Base-by-base conservation (phyloP, 2,113 vertebrate species). In the Climacteris rufus region DNA sequence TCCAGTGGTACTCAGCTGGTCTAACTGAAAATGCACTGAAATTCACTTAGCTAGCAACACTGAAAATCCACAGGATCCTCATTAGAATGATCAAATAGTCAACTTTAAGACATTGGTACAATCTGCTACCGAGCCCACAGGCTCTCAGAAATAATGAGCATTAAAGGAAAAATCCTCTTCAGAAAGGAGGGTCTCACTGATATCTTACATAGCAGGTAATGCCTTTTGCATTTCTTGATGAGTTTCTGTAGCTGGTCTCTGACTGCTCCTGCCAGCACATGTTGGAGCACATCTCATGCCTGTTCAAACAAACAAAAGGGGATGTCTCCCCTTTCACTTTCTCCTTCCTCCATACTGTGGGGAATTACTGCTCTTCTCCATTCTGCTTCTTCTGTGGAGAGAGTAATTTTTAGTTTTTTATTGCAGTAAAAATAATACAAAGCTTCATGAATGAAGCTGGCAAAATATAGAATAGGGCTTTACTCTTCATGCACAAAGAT, bases 401-500 rank as follows among this genome's bases (percentile, higher is more conserved):
- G 70, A 90, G 87, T 94, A 2, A 93, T 93, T 96, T 95, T 94
- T 91, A 92, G 89, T 42, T 91, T 94, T 93, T 96, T 94, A 93
- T 44, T 81, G 79, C 93, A 60, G 92, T 52, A 96, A 93, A 95
- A 96, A 96, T 93, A 93, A 96, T 94, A 96, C 93, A 96, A 94
- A 95, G 92, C 93, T 92, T 96, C 93, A 92, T 95, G 96, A 97
- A 96, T 94, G 88, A 95, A 97, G 76, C 96, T 96, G 96, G 95
- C 94, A 96, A 96, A 97, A 92, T 69, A 82, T 53, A 92, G 92
- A 96, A 94, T 77, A 71, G 88, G 25, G 89, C 83, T 96, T 95
- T 96, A 92, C 90, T 96, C 85, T 94, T 95, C 94, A 84, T 76
- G 86, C 71, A 76, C 88, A 93, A 97, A 96, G 94, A 96, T 89